Base-by-base conservation (phyloP, 2,888 invertebrate species). In the Tuta absoluta region DNA sequence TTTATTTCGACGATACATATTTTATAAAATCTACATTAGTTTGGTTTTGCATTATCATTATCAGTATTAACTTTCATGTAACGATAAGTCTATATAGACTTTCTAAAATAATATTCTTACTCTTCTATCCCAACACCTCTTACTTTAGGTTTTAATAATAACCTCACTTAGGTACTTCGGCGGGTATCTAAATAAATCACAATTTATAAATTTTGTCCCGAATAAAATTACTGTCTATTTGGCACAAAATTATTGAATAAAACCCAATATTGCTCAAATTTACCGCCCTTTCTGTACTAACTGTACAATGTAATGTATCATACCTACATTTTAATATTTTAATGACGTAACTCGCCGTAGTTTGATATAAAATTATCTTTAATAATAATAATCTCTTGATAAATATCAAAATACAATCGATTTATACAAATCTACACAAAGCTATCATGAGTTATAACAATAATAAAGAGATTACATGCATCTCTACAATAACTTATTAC, bases 141-240 rank as follows among this genome's bases (percentile, higher is more conserved):
- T 72, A 76, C 64, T 51, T 75, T 76, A 76, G 67, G 77, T 72
- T 73, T 75, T 71, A 71, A 75, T 73, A n/a, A 48, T 48, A 75
- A 67, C 76, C 70, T 77, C 38, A 21, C 23, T 8, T 78, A 80
- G 33, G 73, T 77, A 85, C 84, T 81, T 83, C 85, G 86, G 85
- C 86, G 84, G 86, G 84, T 73, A 73, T 72, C 71, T 67, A 71
- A 72, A 70, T 59, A 73, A 80, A 78, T 56, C 74, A 79, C 76
- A 81, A 76, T 79, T 77, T 69, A 75, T 70, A 78, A 86, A 90
- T 89, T 89, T 86, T 90, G 91, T 78, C 83, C 89, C 90, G 68
- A 90, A 91, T 90, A 91, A 91, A 80, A 72, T 66, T 69, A 72
- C 63, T 33, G 81, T 91, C 91, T 91, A 91, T 91, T 91, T 89